Conservation (phyloP, 2,888 invertebrate genomes). For the Drepana falcataria region DNA sequence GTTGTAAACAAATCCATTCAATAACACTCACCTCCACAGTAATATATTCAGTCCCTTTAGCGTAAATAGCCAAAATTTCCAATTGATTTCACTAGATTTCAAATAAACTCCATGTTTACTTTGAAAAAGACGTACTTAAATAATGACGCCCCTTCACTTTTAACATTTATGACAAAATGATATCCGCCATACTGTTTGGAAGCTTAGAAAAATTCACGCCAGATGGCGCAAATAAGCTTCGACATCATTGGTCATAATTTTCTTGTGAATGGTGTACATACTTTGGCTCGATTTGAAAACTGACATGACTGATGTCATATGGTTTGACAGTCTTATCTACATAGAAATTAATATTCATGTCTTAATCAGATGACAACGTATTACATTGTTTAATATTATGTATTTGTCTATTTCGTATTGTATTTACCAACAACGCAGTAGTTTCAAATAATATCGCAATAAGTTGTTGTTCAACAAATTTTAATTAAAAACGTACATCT, state of each 20-base stretch:
- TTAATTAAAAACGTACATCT: slow-evolving; percentile 31
- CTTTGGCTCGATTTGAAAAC: too few relatives aligned
- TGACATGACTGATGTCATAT: too few relatives aligned
- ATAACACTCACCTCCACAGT: slow-evolving; percentile 39
- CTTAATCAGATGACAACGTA: too few relatives aligned
- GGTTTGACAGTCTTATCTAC: slow-evolving; percentile 4
- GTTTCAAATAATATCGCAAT: too few relatives aligned
- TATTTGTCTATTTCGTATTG: too few relatives aligned
- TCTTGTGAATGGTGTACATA: neutral
- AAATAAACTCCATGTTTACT: slow-evolving; percentile 18
- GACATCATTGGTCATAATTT: slow-evolving; percentile 39
- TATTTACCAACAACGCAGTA: too few relatives aligned
- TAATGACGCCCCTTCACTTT: slow-evolving; percentile 45
- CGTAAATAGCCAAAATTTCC: slow-evolving; percentile 5
- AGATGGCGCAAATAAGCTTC: slow-evolving; percentile 51
- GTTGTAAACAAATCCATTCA: slow-evolving; percentile 43
- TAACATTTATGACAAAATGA: slow-evolving; percentile 50
- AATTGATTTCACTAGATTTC: slow-evolving; percentile 12
- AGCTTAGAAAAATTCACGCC: slow-evolving; percentile 35
- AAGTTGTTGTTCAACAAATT: slow-evolving; percentile 22
- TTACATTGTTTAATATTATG: too few relatives aligned
- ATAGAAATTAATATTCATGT: slow-evolving; percentile 17
- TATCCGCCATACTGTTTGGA: slow-evolving; percentile 64
- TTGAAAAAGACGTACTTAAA: slow-evolving; percentile 21
- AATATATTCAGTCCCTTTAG: slow-evolving; percentile 9